A percentile compares a stretch with the other conserved stretches of the same genome.
Evolutionary conservation across 2,113 vertebrate genomes (phyloP).

Genomic region (Campylomormyrus tamandua): DNA sequence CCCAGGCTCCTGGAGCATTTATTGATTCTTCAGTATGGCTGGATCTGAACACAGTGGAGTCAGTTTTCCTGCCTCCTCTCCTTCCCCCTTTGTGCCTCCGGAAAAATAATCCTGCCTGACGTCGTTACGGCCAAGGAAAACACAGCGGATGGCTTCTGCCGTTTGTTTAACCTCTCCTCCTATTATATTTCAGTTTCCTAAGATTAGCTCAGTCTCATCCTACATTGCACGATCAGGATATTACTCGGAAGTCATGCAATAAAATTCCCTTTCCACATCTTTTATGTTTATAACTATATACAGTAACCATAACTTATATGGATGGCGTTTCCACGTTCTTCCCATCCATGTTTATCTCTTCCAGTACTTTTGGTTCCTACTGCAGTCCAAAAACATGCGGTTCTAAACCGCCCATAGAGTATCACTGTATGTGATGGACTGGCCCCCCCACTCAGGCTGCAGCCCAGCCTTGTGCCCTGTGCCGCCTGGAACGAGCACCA

Average conservation of each 20-base stretch:
- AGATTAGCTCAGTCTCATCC: neutral
- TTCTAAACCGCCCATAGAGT: neutral
- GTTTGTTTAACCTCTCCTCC: neutral
- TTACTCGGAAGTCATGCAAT: neutral
- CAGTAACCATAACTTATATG: neutral
- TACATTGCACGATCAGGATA: neutral
- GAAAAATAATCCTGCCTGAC: neutral
- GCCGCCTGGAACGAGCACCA: neutral
- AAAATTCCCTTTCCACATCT: neutral
- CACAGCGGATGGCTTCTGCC: neutral
- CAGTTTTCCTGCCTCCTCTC: neutral
- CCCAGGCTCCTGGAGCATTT: neutral
- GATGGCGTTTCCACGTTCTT: neutral
- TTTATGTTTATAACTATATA: neutral
- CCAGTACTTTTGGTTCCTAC: neutral
- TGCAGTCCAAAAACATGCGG: neutral
- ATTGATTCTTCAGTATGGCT: neutral
- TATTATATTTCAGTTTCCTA: neutral
- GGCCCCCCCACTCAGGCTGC: neutral
- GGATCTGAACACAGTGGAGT: too few species aligned
- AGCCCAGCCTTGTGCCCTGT: neutral
- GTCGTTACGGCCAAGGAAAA: neutral
- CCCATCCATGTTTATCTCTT: neutral
- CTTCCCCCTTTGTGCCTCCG: neutral
- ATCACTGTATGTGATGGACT: neutral